Conservation (phyloP, 2,797 vertebrate genomes). For the Enteromius mattozi region DNA sequence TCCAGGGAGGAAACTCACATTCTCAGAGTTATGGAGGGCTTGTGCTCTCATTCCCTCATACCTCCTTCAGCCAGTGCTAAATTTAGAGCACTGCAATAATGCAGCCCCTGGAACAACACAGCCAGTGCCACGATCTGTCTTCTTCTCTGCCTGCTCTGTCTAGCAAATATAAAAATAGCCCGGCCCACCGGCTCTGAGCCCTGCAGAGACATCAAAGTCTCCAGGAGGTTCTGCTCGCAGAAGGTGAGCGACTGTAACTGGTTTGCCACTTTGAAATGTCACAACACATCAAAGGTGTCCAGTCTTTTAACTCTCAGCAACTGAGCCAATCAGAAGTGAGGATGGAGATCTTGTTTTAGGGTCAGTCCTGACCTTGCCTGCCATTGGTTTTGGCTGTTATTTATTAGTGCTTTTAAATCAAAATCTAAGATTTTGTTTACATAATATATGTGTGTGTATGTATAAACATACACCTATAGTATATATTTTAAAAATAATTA, state of each 20-base stretch:
- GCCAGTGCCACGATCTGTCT: constrained; percentile 41
- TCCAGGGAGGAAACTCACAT: constrained; percentile 41
- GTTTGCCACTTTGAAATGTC: constrained; percentile 8
- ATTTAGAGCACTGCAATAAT: constrained; percentile 48
- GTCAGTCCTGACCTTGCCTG: not conserved
- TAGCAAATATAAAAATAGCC: constrained; percentile 50
- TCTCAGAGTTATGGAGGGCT: constrained; percentile 36
- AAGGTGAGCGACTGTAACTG: not conserved
- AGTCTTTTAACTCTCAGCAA: not conserved
- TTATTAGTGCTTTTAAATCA: not conserved
- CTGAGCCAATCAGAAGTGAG: not conserved
- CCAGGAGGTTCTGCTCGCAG: not conserved
- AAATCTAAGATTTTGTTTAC: too few relatives aligned
- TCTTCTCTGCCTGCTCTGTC: constrained; percentile 48
- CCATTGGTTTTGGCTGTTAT: not conserved
- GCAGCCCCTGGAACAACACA: constrained; percentile 47
- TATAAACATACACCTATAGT: too few relatives aligned
- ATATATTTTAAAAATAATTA: too few relatives aligned
- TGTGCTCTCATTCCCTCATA: constrained; percentile 42
- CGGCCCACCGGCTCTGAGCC: not conserved
- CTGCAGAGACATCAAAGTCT: constrained; percentile 19
- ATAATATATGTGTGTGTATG: too few relatives aligned
- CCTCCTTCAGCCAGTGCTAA: constrained; percentile 44
- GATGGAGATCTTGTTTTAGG: not conserved
- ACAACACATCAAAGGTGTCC: constrained; percentile 6